Evolutionary conservation across 2,888 invertebrate species (phyloP).

Genomic region (Philaethria dido): DNA sequence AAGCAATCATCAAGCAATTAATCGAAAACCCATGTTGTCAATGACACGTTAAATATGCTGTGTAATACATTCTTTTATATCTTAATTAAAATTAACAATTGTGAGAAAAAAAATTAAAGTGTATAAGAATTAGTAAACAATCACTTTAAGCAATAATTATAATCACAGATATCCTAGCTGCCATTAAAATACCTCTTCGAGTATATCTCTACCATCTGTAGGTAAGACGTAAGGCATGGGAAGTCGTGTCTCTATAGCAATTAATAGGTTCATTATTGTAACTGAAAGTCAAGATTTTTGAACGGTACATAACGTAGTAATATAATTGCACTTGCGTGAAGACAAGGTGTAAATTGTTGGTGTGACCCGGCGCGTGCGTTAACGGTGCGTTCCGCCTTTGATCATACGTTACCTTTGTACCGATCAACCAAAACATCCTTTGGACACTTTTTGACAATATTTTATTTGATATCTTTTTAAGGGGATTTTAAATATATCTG

Average conservation of each 20-base stretch:
- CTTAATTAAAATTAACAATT: conserved; percentile 24
- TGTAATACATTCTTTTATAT: conserved; percentile 25
- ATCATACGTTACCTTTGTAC: conserved; percentile 38
- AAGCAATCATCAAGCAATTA: background rate
- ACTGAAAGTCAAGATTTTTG: conserved; percentile 24
- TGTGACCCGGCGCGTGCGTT: conserved; percentile 69
- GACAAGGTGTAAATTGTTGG: conserved; percentile 49
- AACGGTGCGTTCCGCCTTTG: conserved; percentile 72
- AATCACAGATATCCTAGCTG: background rate
- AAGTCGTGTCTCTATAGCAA: conserved; percentile 7
- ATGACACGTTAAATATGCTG: conserved; percentile 11
- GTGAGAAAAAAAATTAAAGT: conserved; percentile 28
- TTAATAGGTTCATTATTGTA: conserved; percentile 25
- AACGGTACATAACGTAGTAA: conserved; percentile 29
- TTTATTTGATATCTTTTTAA: background rate
- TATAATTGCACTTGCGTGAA: conserved; percentile 26
- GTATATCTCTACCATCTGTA: background rate
- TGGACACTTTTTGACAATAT: background rate
- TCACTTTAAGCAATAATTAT: conserved; percentile 21
- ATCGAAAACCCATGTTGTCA: background rate
- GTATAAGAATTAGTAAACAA: conserved; percentile 21
- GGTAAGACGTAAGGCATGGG: background rate
- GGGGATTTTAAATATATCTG: background rate
- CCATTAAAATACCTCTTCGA: background rate
- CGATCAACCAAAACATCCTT: conserved; percentile 34